phyloP scores from a whole-genome alignment of 2,888 invertebrate species.

The Apodemia mormo region DNA sequence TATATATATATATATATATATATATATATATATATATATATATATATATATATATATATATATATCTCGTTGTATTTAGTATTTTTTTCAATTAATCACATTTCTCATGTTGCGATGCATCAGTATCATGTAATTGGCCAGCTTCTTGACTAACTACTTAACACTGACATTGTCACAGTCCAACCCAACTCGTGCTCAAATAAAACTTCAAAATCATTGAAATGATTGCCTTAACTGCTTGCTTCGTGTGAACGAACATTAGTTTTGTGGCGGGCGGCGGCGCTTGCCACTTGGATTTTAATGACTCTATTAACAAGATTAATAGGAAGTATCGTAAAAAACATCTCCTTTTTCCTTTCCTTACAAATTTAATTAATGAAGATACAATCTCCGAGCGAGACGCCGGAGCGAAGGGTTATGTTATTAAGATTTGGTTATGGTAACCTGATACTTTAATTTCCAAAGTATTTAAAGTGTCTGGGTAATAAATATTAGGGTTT shows the following conservation, averaged over 20 bases:
- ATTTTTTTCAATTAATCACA: no score
- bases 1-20: no score
- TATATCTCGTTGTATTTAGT: no score
- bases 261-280: conserved; percentile 49
- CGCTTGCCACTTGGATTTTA: conserved; percentile 66
- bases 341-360: conserved; percentile 63
- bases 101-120: no score
- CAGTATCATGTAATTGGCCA: no score
- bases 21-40: no score
- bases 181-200: background rate
- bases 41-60: no score
- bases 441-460: conserved; percentile 11
- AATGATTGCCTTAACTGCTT: conserved; percentile 3
- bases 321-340: conserved; percentile 70
- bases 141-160: no score
- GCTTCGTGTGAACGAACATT: conserved; percentile 6
- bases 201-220: conserved; percentile 12
- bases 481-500: background rate
- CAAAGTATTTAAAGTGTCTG: conserved; percentile 5
- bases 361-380: conserved; percentile 77
- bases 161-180: no score
- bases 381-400: conserved; percentile 57
- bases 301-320: conserved; percentile 80
- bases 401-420: conserved; percentile 36
- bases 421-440: conserved; percentile 38